These are phyloP conservation scores for Didymodactylos carnosus DNA, from an alignment of 2,888 invertebrate species.

Conservation along the genomic window DNA sequence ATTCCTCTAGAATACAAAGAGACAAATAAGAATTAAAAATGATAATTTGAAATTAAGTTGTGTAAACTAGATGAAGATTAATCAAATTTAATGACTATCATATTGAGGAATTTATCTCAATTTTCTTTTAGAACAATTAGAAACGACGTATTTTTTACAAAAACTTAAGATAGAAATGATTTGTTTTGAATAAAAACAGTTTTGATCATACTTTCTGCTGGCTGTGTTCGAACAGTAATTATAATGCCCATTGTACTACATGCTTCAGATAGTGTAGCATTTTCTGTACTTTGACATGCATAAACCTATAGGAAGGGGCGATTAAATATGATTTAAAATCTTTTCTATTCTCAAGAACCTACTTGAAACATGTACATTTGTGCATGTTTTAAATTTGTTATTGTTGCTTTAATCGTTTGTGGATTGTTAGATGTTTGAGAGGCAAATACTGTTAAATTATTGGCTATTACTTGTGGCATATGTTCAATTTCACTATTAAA, in stretches of 20 bases:
- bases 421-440: background rate
- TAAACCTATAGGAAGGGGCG: too few relatives aligned
- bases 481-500: too few relatives aligned
- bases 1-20: background rate
- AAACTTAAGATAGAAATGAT: too few relatives aligned
- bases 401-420: too few relatives aligned
- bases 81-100: too few relatives aligned
- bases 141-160: too few relatives aligned
- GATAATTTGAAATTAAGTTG: background rate
- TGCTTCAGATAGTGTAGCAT: background rate
- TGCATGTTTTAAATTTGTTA: background rate
- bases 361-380: conserved; percentile 1
- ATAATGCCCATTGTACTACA: background rate
- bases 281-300: background rate
- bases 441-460: background rate
- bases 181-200: too few relatives aligned
- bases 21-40: background rate
- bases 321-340: too few relatives aligned
- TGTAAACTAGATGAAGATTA: too few relatives aligned
- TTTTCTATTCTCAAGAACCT: too few relatives aligned
- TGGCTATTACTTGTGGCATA: background rate
- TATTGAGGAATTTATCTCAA: too few relatives aligned
- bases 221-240: background rate
- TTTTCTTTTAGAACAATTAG: too few relatives aligned
- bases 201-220: background rate